Evolutionary conservation across 2,113 vertebrate species (phyloP).

Genomic region (Panthera uncia): DNA sequence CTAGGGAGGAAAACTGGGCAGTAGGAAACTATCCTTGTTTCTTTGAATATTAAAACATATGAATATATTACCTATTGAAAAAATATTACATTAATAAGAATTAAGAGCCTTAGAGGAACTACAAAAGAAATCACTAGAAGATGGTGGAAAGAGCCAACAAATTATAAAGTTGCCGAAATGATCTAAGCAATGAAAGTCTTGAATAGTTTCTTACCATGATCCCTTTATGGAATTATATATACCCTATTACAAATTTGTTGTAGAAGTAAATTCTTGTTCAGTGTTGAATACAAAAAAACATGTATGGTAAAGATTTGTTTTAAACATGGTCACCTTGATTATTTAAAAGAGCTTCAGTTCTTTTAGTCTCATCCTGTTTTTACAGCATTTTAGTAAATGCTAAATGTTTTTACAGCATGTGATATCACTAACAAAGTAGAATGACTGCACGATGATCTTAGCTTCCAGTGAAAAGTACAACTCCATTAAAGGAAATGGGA

Average conservation of each 20-base stretch:
- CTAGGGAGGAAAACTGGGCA: not conserved
- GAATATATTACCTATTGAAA: not conserved
- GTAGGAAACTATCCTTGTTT: slow-evolving; percentile 27
- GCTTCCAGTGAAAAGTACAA: not conserved
- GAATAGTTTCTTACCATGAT: slow-evolving; percentile 23
- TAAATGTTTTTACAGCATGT: no score
- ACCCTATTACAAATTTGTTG: not conserved
- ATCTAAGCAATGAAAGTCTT: slow-evolving; percentile 9
- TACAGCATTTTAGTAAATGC: not conserved
- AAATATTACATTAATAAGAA: slow-evolving; percentile 26
- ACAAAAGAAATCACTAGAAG: not conserved
- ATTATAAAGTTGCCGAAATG: slow-evolving; percentile 27
- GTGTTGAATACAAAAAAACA: not conserved
- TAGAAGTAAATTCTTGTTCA: not conserved
- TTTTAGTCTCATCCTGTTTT: not conserved
- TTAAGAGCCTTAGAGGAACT: slow-evolving; percentile 24
- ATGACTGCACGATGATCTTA: not conserved
- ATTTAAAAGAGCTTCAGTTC: slow-evolving; percentile 26
- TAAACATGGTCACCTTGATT: slow-evolving; percentile 40
- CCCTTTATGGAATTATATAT: slow-evolving; percentile 3
- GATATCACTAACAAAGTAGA: not conserved
- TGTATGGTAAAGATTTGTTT: slow-evolving; percentile 30
- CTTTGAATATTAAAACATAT: slow-evolving; percentile 1
- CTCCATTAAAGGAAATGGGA: slow-evolving; percentile 1
- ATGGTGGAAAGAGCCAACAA: slow-evolving; percentile 1